phyloP scores from a whole-genome alignment of 30 jellyfish, hydroid and myxozoan genomes.

The Sanderia malayensis region DNA sequence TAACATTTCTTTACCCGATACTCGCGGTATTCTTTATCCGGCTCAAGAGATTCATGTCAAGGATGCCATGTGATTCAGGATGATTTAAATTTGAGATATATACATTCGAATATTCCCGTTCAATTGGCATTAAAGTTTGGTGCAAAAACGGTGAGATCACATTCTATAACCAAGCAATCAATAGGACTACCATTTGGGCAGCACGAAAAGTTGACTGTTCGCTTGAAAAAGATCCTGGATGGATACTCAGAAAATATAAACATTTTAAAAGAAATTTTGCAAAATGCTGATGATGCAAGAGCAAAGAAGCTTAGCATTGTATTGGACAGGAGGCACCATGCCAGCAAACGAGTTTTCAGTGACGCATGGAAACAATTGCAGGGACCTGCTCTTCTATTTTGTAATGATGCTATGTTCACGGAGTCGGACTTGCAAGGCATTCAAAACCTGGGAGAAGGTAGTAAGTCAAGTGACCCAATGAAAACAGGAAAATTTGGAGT shows the following conservation, averaged over 20 bases:
- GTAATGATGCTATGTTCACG: not conserved
- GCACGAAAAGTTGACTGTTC: conserved; percentile 56
- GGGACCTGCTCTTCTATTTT: conserved; percentile 83
- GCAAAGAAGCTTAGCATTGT: conserved; percentile 66
- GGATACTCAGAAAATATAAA: conserved; percentile 59
- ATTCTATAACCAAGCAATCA: conserved; percentile 12
- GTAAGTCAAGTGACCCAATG: conserved; percentile 46
- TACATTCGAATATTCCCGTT: conserved; percentile 41
- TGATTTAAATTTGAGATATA: conserved; percentile 16
- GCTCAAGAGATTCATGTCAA: conserved; percentile 15
- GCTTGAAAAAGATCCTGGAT: conserved; percentile 63
- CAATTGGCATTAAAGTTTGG: conserved; percentile 36
- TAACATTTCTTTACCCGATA: conserved; percentile 45
- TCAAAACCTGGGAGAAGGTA: conserved; percentile 70
- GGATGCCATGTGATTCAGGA: conserved; percentile 37
- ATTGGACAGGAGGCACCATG: conserved; percentile 52
- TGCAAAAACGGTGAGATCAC: conserved; percentile 42
- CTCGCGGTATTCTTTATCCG: conserved; percentile 2
- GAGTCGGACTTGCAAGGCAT: conserved; percentile 60
- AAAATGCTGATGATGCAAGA: conserved; percentile 91
- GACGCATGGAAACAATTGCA: conserved; percentile 75
- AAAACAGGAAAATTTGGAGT: conserved; percentile 87
- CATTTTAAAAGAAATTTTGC: conserved; percentile 63
- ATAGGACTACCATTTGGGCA: conserved; percentile 64
- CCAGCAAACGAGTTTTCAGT: conserved; percentile 28